Percentiles rank a stretch among this genome's conserved stretches.
phyloP scores from a whole-genome alignment of 1,140 invertebrate species.

The Heliothis virescens region DNA sequence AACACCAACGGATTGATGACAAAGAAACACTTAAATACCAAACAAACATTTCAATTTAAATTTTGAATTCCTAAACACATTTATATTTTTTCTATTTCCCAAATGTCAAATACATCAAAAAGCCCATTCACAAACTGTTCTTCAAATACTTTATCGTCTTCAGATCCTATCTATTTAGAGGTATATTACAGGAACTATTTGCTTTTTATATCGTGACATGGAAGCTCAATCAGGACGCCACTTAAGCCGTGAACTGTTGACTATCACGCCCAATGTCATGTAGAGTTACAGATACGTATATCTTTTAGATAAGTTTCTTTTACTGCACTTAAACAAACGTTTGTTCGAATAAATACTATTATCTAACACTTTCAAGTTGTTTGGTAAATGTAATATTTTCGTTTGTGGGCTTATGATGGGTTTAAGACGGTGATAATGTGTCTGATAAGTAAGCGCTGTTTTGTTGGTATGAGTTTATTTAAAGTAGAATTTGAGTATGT shows the following conservation, averaged over 20 bases:
- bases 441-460: not conserved
- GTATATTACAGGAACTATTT: not conserved
- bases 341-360: constrained; percentile 39
- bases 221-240: constrained; percentile 48
- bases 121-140: too few species aligned
- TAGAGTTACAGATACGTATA: constrained; percentile 37
- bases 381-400: constrained; percentile 3
- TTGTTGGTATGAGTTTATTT: constrained; percentile 8
- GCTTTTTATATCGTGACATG: constrained; percentile 28
- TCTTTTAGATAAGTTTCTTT: constrained; percentile 35
- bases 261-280: constrained; percentile 29
- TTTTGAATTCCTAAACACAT: too few species aligned
- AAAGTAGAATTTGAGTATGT: not conserved
- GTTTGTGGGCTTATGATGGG: constrained; percentile 20
- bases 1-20: too few species aligned
- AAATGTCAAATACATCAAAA: too few species aligned
- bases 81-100: too few species aligned
- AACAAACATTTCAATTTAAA: too few species aligned
- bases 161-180: not conserved
- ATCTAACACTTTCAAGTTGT: constrained; percentile 25
- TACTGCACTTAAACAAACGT: constrained; percentile 33
- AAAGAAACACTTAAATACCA: too few species aligned
- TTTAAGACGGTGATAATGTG: constrained; percentile 13
- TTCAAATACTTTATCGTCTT: not conserved
- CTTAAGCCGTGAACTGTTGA: constrained; percentile 34